A percentile compares a stretch with the other conserved stretches of the same genome.
These are phyloP conservation scores for Cygnus atratus DNA, from an alignment of 2,113 vertebrate genomes.

Conservation along the genomic window DNA sequence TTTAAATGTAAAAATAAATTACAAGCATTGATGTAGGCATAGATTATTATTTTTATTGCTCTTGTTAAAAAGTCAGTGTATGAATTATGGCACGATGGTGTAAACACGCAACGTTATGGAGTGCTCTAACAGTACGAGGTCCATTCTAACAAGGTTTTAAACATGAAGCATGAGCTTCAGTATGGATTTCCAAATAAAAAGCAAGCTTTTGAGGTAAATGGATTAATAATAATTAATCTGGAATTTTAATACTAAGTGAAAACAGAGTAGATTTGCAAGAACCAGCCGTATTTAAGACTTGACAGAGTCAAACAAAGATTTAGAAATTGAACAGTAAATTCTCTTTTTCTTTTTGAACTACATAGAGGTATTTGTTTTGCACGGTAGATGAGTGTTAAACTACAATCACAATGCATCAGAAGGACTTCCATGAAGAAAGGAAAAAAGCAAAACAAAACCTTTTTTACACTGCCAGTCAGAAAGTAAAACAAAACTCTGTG, in stretches of 20 bases:
- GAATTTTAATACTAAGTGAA: not conserved
- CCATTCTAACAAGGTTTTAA: not conserved
- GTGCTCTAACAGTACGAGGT: slow-evolving; percentile 27
- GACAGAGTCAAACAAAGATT: not conserved
- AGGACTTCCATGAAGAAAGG: not conserved
- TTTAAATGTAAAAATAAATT: not conserved
- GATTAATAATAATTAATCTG: not conserved
- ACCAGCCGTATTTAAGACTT: not conserved
- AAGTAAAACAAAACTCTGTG: not conserved
- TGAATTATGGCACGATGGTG: slow-evolving; percentile 30
- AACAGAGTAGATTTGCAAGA: not conserved
- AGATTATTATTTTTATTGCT: slow-evolving; percentile 69
- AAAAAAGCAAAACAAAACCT: not conserved
- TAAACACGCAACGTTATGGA: slow-evolving; percentile 46
- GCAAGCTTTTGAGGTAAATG: not conserved
- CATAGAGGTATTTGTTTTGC: not conserved
- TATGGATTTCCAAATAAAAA: not conserved
- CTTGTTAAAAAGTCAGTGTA: slow-evolving; percentile 52
- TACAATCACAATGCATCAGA: not conserved
- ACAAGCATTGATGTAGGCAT: not conserved
- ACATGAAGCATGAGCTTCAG: not conserved
- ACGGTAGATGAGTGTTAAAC: not conserved
- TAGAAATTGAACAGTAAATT: not conserved
- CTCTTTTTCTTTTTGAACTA: not conserved
- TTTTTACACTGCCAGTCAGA: not conserved